Base-by-base conservation (phyloP, 2,888 invertebrate genomes). In the Steromphala cineraria region DNA sequence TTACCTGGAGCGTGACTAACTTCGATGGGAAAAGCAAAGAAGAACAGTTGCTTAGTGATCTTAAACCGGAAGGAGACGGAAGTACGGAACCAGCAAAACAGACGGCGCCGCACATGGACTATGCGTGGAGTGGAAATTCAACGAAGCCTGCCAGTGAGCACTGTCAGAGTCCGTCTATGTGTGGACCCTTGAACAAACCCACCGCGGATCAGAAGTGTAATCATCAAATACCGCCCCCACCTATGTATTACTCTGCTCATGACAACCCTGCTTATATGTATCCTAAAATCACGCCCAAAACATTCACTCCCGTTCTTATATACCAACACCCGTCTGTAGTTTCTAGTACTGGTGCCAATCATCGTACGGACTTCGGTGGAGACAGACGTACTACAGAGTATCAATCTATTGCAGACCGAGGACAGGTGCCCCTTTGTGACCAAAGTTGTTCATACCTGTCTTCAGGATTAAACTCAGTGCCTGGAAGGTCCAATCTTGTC, bases 281-380 rank as follows among this genome's bases (percentile, higher is more conserved):
- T 10, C 19, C 31, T 19, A 19, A 36, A 36, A 19, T 67, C 15
- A 74, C 46, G 8, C 80, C 83, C 1, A 83, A 83, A 31, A 83
- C 79, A 2, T 83, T 83, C 55, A 71, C 71, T 28, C 83, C 83
- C 4, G 53, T 83, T 28, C 19, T 83, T 40, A 67, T 83, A 10
- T 83, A 83, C 52, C 81, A 81, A 8, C 77, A 79, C 0, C 80
- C 80, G 5, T 71, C 80, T 13, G n/a, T 55, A 13, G 8, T 56
- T 1, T 31, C 36, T 0, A 46, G 46, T 1, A 21, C 36, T 0
- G 13, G 46, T 46, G 46, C 13, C 36, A 36, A 2, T 4, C 5
- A 46, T 13, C 46, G 10, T 46, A 5, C 46, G 10, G 46, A 46
- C 4, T 46, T 36, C 7, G 36, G 46, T 46, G 46, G 46, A 13